Evolutionary conservation across 2,113 vertebrate genomes (phyloP).

Genomic region (Chrysochloris asiatica): DNA sequence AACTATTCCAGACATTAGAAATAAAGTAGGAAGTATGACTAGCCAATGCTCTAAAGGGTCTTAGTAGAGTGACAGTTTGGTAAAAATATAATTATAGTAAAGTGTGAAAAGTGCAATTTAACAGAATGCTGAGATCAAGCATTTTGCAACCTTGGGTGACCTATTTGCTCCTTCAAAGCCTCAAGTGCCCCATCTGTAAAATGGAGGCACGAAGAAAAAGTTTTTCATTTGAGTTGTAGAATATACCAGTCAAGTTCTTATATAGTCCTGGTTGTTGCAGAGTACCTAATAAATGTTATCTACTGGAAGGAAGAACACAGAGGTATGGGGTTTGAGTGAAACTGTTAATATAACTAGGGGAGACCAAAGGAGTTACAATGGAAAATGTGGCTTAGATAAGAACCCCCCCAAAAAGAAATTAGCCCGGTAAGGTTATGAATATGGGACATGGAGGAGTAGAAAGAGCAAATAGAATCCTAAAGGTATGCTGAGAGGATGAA

Average conservation of each 20-base stretch:
- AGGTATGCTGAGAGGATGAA: neutral
- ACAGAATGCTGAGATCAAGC: neutral
- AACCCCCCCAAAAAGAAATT: too few relatives aligned
- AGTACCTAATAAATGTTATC: neutral
- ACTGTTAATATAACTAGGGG: too few relatives aligned
- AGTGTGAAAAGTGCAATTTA: neutral
- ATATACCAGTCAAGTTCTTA: neutral
- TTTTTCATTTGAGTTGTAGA: neutral
- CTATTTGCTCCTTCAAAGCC: neutral
- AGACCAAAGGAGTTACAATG: too few relatives aligned
- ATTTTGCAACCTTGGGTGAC: neutral
- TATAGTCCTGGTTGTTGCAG: neutral
- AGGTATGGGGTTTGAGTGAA: neutral
- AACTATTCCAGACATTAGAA: neutral
- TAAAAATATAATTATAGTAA: neutral
- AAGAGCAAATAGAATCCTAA: neutral
- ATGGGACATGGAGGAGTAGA: too few relatives aligned
- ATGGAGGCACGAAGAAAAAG: neutral
- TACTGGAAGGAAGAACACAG: neutral
- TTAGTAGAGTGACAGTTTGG: neutral
- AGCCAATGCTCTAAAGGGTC: neutral
- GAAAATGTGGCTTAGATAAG: too few relatives aligned
- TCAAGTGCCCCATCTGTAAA: neutral
- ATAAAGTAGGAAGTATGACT: neutral
- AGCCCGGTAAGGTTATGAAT: neutral